phyloP scores from a whole-genome alignment of 2,113 vertebrate species.

The Sinocyclocheilus anshuiensis region DNA sequence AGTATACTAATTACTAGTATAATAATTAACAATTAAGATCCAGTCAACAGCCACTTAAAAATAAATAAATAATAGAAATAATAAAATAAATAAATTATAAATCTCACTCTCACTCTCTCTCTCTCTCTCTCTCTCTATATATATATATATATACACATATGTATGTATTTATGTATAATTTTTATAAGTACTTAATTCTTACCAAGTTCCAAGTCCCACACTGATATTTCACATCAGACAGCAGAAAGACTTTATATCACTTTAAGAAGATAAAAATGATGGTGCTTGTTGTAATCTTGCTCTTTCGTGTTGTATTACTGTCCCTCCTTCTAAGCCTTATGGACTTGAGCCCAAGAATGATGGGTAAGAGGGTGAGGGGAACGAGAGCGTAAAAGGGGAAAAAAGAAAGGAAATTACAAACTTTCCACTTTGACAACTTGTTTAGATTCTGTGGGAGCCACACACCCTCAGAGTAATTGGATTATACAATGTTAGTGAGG shows the following conservation, averaged over 20 bases:
- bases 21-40: no score
- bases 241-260: neutral
- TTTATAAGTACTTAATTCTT: neutral
- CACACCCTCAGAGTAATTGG: slow-evolving; percentile 30
- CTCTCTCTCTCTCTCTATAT: no score
- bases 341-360: neutral
- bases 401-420: slow-evolving; percentile 44
- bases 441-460: slow-evolving; percentile 33
- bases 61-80: no score
- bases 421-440: slow-evolving; percentile 46
- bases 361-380: slow-evolving; percentile 1
- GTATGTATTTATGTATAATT: no score
- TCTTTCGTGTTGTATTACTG: neutral
- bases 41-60: no score
- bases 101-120: no score
- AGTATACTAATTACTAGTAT: no score
- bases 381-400: slow-evolving; percentile 3
- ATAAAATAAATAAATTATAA: no score
- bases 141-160: no score
- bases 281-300: neutral
- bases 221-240: neutral
- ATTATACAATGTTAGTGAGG: slow-evolving; percentile 45
- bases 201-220: neutral
- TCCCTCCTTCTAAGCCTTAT: neutral
- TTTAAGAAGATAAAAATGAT: neutral